phyloP scores from a whole-genome alignment of 2,113 vertebrate genomes.

The Recurvirostra avosetta region DNA sequence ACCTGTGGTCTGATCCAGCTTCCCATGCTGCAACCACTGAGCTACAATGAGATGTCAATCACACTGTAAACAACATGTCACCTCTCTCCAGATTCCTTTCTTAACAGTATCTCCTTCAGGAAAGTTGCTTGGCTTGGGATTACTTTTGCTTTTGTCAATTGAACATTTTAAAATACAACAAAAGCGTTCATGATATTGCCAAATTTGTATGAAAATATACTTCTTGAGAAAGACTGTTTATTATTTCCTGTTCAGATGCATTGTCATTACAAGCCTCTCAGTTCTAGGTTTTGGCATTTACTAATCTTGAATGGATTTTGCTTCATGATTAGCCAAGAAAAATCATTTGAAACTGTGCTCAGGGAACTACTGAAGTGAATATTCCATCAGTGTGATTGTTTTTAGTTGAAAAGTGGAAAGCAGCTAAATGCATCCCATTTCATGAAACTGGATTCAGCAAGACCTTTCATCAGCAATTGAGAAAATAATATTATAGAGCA shows the following conservation, averaged over 20 bases:
- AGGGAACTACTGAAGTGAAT: background rate
- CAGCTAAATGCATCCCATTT: background rate
- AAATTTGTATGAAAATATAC: background rate
- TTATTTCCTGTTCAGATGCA: background rate
- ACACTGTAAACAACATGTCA: background rate
- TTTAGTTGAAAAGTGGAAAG: background rate
- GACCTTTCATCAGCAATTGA: background rate
- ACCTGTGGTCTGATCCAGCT: background rate
- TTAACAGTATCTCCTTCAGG: background rate
- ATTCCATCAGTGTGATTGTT: background rate
- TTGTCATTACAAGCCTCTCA: background rate
- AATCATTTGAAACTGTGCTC: background rate
- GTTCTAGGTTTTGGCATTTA: background rate
- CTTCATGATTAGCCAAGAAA: background rate
- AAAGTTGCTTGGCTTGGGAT: background rate
- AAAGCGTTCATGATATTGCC: background rate
- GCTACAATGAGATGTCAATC: background rate
- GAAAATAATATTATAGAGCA: background rate
- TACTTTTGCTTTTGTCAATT: background rate
- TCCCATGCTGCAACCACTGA: background rate
- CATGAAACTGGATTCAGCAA: background rate
- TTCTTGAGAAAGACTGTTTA: background rate
- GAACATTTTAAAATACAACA: background rate
- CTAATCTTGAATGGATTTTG: background rate
- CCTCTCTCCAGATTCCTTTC: background rate